Evolutionary conservation across 2,797 vertebrate genomes (phyloP), one percentile per base, ranked within the genome.

Genomic region (Oophaga sylvatica): DNA sequence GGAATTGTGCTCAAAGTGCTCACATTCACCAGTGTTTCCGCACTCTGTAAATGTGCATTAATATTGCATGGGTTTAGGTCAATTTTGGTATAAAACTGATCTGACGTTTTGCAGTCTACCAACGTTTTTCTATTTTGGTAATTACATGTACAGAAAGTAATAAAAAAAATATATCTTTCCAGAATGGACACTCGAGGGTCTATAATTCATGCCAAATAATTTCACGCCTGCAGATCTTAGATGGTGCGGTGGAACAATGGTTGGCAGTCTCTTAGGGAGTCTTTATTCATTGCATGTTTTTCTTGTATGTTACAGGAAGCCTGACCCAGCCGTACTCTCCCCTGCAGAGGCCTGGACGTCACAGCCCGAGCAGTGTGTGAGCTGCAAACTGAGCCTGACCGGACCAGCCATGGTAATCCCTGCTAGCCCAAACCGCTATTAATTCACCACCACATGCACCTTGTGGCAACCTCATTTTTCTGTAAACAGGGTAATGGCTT

Each of bases 381-480:
- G 97, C 57, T 99, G 98, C 93, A 97, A 97, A 85, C 94, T 99
- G 91, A 95, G 97, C 79, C 98, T 99, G 97, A 99, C 97, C 3
- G 98, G 98, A 86, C 98, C 98, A 4, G 96, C 96, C 45, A 99
- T 99, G 98, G 98, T 97, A 91, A 96, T 65, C 4, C 9, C 70
- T 84, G 8, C 57, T 26, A 48, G 57, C 22, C 26, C n/a, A 3
- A 15, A 7, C 17, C 26, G 3, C n/a, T 59, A 0, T 26, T 48
- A 20, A 29, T 68, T 35, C 45, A 15, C 6, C 57, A 76, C 8
- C 35, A 22, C 29, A 56, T 35, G 11, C 41, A 31, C 45, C 20
- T 26, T 56, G 75, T 78, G 22, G 48, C 12, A 13, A 15, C 53
- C n/a, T 56, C 13, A 53, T 2, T 48, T 57, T n/a, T 10, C n/a